These are phyloP conservation scores for Lasioglossum villosulum DNA, from an alignment of 2,888 invertebrate genomes.

Conservation along the genomic window DNA sequence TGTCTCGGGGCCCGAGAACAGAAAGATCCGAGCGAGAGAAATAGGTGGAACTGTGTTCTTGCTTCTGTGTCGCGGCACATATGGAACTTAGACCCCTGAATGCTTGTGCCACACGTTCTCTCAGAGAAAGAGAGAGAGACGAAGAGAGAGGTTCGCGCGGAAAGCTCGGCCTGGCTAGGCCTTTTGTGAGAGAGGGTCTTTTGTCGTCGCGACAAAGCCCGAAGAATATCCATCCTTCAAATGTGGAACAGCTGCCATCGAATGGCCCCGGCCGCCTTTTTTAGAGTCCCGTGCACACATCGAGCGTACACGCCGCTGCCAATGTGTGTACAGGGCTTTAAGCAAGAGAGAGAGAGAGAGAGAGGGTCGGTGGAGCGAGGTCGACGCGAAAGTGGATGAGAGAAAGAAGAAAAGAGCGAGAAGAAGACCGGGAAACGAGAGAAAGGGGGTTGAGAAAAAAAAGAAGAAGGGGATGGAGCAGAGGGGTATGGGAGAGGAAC, in stretches of 20 bases:
- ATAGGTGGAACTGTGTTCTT: slow-evolving; percentile 1
- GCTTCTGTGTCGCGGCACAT: slow-evolving; percentile 47
- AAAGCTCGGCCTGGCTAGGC: slow-evolving; percentile 74
- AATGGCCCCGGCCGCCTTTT: slow-evolving; percentile 78
- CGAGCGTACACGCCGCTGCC: slow-evolving; percentile 29
- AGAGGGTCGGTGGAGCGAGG: slow-evolving; percentile 16
- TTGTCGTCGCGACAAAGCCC: slow-evolving; percentile 81
- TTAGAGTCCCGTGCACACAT: slow-evolving; percentile 70
- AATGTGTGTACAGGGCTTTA: slow-evolving; percentile 65
- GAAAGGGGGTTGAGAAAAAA: slow-evolving; percentile 5
- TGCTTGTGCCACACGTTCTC: slow-evolving; percentile 55
- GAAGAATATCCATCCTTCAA: slow-evolving; percentile 84
- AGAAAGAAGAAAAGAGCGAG: slow-evolving; percentile 20
- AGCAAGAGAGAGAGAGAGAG: slow-evolving; percentile 27
- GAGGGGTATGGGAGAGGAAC: slow-evolving; percentile 18
- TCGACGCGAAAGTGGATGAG: slow-evolving; percentile 38
- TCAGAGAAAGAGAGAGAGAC: slow-evolving; percentile 20
- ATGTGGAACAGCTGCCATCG: slow-evolving; percentile 84
- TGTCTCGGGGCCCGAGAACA: slow-evolving; percentile 3
- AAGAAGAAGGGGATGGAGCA: neutral
- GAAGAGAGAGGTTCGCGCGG: slow-evolving; percentile 62
- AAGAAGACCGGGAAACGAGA: slow-evolving; percentile 12
- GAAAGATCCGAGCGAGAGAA: slow-evolving; percentile 21
- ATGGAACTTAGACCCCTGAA: slow-evolving; percentile 69
- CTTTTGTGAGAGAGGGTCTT: slow-evolving; percentile 79